Conservation (phyloP, 1,140 invertebrate species). For the Pseudoatta argentina region DNA sequence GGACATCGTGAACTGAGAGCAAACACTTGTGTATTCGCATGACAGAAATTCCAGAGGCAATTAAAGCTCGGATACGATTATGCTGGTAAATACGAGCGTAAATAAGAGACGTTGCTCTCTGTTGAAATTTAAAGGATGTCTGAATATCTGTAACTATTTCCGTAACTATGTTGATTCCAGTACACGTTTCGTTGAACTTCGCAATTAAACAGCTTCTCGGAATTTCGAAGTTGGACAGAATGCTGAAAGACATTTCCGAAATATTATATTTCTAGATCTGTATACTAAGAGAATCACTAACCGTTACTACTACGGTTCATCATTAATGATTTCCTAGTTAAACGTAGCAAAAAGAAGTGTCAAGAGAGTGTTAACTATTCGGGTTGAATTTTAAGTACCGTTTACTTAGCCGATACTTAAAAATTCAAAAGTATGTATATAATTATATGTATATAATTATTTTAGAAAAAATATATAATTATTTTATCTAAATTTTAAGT, state of each 20-base stretch:
- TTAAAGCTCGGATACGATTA: constrained; percentile 46
- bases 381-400: background rate
- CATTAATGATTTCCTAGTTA: constrained; percentile 41
- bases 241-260: constrained; percentile 14
- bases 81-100: constrained; percentile 55
- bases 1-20: constrained; percentile 19
- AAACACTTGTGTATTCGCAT: constrained; percentile 23
- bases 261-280: constrained; percentile 46
- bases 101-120: constrained; percentile 47
- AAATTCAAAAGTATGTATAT: background rate
- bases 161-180: constrained; percentile 47
- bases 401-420: constrained; percentile 9
- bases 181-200: constrained; percentile 50
- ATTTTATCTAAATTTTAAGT: no score
- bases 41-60: constrained; percentile 52
- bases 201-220: constrained; percentile 41
- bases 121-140: constrained; percentile 50
- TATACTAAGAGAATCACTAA: constrained; percentile 38
- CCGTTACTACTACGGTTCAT: background rate
- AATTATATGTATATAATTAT: background rate
- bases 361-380: background rate
- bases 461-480: no score
- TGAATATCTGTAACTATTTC: constrained; percentile 41
- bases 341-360: background rate
- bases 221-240: constrained; percentile 50